Base-by-base conservation (phyloP, 2,888 invertebrate species). In the Leistus spinibarbis region DNA sequence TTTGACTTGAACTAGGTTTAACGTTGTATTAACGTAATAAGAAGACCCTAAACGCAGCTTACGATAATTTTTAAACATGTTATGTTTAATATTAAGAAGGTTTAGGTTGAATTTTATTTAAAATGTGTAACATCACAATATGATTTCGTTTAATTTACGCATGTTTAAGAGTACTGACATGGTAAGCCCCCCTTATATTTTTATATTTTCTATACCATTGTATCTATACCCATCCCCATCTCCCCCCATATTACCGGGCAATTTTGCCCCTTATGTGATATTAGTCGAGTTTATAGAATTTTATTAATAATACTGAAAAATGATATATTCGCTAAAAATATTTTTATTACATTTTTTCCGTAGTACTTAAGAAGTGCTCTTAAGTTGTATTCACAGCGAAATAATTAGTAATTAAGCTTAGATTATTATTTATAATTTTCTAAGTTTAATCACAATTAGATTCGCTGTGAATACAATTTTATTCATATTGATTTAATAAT, bases 311-410 rank as follows among this genome's bases (percentile, higher is more conserved):
- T 62, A 19, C 20, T 27, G 13, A 16, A 54, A 56, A 68, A 20
- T 54, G 68, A 68, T 19, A n/a, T n/a, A 64, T 40, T 69, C 56
- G 75, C 74, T n/a, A n/a, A n/a, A 62, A 74, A 40, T 75, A 75
- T 75, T 75, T 75, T 68, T 75, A 75, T 74, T 67, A 74, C 67
- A 68, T 64, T 27, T 53, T 22, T 40, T 75, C 63, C 13, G 77
- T 78, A 76, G 79, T 79, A 79, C 79, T 79, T 79, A 79, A 79
- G 67, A 79, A 78, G 79, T 79, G 78, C 78, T 79, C 79, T 78
- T 79, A 78, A n/a, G n/a, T n/a, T n/a, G n/a, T n/a, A n/a, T n/a
- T n/a, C n/a, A n/a, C n/a, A n/a, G n/a, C n/a, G n/a, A n/a, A n/a
- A n/a, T n/a, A n/a, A n/a, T n/a, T n/a, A n/a, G n/a, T n/a, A n/a